A percentile compares a stretch with the other conserved stretches of the same genome.
Conservation (phyloP, 53 echinoderm and acorn worm species). For the Hippasteria phrygiana region DNA sequence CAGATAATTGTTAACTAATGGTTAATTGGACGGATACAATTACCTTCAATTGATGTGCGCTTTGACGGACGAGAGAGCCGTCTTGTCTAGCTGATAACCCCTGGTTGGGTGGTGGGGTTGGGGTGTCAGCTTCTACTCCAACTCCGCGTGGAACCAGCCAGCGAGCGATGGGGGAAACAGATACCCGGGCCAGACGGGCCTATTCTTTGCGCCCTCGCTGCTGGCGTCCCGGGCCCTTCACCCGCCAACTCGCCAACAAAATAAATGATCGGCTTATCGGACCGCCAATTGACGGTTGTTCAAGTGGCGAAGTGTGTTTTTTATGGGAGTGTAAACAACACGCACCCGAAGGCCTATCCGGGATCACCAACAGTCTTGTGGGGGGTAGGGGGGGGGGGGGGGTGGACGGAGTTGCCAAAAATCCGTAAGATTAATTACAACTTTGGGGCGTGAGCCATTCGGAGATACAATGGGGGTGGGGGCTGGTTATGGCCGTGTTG, state of each 20-base stretch:
- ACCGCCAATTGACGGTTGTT: conserved; percentile 45
- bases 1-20: conserved; percentile 4
- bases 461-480: too few species aligned
- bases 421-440: background rate
- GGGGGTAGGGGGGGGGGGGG: conserved; percentile 1
- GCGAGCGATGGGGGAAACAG: background rate
- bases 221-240: conserved; percentile 25
- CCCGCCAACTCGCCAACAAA: background rate
- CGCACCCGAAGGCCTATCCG: too few species aligned
- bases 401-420: background rate
- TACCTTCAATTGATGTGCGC: background rate
- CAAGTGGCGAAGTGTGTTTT: conserved; percentile 36
- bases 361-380: background rate
- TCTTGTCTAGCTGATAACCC: conserved; percentile 27
- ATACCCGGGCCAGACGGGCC: conserved; percentile 33
- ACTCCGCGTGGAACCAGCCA: background rate
- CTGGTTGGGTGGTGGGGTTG: background rate
- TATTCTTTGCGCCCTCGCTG: conserved; percentile 2
- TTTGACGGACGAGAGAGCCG: conserved; percentile 9
- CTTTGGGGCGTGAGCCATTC: background rate
- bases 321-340: conserved; percentile 48
- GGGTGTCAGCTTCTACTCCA: background rate
- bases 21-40: background rate
- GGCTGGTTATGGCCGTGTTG: background rate
- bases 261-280: conserved; percentile 54